phyloP scores from a whole-genome alignment of 2,888 invertebrate species.

The Boloria euphrosyne region DNA sequence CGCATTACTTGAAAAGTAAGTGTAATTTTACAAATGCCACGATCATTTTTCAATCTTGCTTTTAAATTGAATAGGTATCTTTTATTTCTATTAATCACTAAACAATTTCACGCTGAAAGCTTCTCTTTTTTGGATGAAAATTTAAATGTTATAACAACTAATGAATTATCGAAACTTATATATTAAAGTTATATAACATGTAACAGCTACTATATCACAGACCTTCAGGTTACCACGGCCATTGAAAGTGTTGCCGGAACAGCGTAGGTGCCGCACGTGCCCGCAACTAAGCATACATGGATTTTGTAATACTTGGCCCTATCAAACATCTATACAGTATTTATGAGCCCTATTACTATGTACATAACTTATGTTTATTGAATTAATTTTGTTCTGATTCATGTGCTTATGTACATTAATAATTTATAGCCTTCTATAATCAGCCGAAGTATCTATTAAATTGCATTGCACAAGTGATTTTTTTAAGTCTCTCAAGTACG shows the following conservation, averaged over 20 bases:
- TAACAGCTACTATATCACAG: conserved; percentile 13
- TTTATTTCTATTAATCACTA: no score
- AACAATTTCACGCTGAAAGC: no score
- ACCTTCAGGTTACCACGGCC: conserved; percentile 43
- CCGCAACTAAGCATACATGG: conserved; percentile 27
- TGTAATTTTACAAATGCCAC: neutral
- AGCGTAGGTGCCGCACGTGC: conserved; percentile 43
- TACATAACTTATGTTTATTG: conserved; percentile 26
- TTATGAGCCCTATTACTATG: conserved; percentile 37
- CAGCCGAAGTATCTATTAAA: no score
- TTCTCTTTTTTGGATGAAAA: no score
- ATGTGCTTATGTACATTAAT: neutral
- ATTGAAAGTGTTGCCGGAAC: conserved; percentile 42
- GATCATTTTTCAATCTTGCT: no score
- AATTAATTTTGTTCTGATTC: neutral
- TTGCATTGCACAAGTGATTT: no score
- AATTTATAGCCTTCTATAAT: no score
- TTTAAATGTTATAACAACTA: no score
- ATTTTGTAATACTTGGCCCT: conserved; percentile 41
- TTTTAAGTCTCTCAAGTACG: no score
- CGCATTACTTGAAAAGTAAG: conserved; percentile 19
- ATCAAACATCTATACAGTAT: conserved; percentile 40
- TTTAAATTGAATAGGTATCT: no score
- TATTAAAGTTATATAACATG: conserved; percentile 6
- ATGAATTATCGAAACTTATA: neutral